A percentile compares a stretch with the other conserved stretches of the same genome.
Evolutionary conservation across 2,113 vertebrate species (phyloP).

Genomic region (Dicentrarchus labrax): DNA sequence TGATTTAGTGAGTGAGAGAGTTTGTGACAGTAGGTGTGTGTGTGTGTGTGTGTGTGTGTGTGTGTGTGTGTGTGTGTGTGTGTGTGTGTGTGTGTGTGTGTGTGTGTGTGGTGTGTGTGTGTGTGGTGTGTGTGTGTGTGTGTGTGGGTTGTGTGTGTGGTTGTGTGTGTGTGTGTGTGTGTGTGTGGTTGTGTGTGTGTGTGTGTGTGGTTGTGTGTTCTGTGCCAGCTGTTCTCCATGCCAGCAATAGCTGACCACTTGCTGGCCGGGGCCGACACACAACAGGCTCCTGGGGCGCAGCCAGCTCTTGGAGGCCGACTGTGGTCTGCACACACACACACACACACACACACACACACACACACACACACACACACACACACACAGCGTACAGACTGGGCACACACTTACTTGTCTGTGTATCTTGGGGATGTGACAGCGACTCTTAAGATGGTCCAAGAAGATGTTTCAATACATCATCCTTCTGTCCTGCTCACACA

Average conservation of each 20-base stretch:
- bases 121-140: constrained; percentile 27
- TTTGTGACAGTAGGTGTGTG: constrained; percentile 40
- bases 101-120: constrained; percentile 23
- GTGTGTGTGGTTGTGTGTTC: constrained; percentile 27
- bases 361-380: constrained; percentile 26
- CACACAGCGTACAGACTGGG: constrained; percentile 21
- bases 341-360: constrained; percentile 33
- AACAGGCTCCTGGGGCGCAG: constrained; percentile 60
- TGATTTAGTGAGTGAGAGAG: constrained; percentile 53
- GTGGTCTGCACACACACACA: constrained; percentile 37
- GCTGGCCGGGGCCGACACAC: constrained; percentile 60
- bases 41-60: constrained; percentile 23
- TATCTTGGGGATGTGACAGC: constrained; percentile 62
- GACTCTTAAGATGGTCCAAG: constrained; percentile 40
- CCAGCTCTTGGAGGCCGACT: constrained; percentile 58
- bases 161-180: constrained; percentile 50
- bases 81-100: constrained; percentile 29
- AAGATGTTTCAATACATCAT: constrained; percentile 66
- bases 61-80: constrained; percentile 25
- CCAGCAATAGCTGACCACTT: constrained; percentile 75
- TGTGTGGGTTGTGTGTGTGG: constrained; percentile 31
- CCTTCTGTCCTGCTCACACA: constrained; percentile 33
- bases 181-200: constrained; percentile 29
- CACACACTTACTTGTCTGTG: constrained; percentile 50
- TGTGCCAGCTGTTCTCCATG: constrained; percentile 71